A percentile compares a stretch with the other conserved stretches of the same genome.
Evolutionary conservation across 1,140 invertebrate genomes (phyloP).

Genomic region (Euwallacea similis): DNA sequence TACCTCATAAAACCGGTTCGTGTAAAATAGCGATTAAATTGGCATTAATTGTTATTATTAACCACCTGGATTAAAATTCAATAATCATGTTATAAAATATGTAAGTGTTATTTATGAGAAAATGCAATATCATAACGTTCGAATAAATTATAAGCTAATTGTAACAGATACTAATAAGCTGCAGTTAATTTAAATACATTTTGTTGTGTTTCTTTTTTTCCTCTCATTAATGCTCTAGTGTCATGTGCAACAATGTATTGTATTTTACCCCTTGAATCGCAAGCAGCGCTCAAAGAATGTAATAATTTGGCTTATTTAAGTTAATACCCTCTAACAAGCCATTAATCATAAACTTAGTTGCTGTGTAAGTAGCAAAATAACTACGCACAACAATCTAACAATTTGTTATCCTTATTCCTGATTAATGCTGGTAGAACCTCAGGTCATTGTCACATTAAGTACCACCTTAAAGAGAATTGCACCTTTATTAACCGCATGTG

Average conservation of each 20-base stretch:
- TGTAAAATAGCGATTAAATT: no score
- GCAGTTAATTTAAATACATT: neutral
- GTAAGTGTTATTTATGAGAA: neutral
- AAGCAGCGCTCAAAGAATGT: no score
- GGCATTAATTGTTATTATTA: neutral
- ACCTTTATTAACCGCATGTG: no score
- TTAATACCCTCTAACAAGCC: no score
- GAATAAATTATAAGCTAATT: neutral
- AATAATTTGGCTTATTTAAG: no score
- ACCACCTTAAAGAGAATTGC: neutral
- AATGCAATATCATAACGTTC: no score
- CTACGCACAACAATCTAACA: neutral
- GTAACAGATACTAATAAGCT: neutral
- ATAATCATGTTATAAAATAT: constrained; percentile 3
- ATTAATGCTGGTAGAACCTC: constrained; percentile 10
- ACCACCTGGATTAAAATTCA: neutral
- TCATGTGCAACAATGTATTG: neutral
- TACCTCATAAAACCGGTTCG: no score
- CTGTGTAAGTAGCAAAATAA: no score
- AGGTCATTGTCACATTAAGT: constrained; percentile 25
- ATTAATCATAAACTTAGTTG: no score
- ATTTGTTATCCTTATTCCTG: neutral
- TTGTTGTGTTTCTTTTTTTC: neutral
- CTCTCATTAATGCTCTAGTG: neutral
- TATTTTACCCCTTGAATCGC: neutral